Evolutionary conservation across 2,888 invertebrate species (phyloP), one percentile per base, ranked within the genome.

Genomic region (Dilophus febrilis): DNA sequence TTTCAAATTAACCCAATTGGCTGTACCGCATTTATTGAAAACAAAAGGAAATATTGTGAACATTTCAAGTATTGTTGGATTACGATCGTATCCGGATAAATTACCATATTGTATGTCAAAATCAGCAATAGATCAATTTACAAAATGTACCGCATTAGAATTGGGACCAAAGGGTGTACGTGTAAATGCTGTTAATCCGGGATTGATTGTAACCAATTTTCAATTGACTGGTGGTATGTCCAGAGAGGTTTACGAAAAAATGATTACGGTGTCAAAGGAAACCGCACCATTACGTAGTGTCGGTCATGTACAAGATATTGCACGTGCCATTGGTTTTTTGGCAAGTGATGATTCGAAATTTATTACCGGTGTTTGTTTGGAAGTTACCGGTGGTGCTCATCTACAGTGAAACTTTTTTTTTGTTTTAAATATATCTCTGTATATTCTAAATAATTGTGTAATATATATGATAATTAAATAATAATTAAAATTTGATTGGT

Each of bases 31-130:
- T 62, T 66, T 95, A 16, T 65, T 86, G 3, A 71, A 77, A 59
- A 72, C 77, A 0, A 82, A 86, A 60, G 91, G 91, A n/a, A 85
- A 77, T 48, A 80, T 94, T 49, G 91, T 97, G 0, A 97, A 95
- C 58, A 84, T 97, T 0, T 95, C 94, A 2, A 92, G 92, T 57
- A 88, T 95, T 0, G 85, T 82, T 53, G 95, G 95, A 3, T 70
- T 90, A 18, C 68, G 92, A 53, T 77, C 94, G 35, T 94, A 94
- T 57, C 77, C 92, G 2, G 83, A 83, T 7, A 82, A 92, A 0
- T 61, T 94, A 34, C 83, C 91, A 0, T 98, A 98, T 59, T 81
- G 80, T 49, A 77, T 97, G 59, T 90, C 91, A 1, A 97, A 98
- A 64, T 74, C 90, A 30, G 85, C 92, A 2, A 68, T 97, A 0